Conservation (phyloP, 53 echinoderm and acorn worm genomes). For the Hippasteria phrygiana region DNA sequence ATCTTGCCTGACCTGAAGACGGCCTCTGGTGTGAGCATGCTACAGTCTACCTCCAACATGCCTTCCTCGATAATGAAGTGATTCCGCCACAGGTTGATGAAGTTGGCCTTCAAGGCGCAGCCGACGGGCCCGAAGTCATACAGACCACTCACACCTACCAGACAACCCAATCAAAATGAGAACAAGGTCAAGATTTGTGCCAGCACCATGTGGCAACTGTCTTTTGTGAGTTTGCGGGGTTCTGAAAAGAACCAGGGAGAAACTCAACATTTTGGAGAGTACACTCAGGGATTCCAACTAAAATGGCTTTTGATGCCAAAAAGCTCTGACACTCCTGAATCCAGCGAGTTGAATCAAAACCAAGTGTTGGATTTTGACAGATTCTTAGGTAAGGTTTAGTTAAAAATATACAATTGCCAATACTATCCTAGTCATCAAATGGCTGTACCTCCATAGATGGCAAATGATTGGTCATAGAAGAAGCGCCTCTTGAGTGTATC, state of each 20-base stretch:
- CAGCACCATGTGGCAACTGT: background rate
- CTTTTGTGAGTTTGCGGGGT: background rate
- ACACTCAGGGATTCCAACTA: too few relatives aligned
- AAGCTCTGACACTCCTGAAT: too few relatives aligned
- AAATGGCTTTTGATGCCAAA: too few relatives aligned
- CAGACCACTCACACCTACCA: conserved; percentile 92
- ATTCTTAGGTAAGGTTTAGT: too few relatives aligned
- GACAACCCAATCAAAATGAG: background rate
- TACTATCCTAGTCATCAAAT: background rate
- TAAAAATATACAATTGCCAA: background rate
- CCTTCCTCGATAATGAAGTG: conserved; percentile 99
- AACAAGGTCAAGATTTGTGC: background rate
- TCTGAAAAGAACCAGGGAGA: background rate
- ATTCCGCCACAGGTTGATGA: conserved; percentile 91
- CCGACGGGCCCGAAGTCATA: conserved; percentile 99
- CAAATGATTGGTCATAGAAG: conserved; percentile 98
- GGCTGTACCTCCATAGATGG: conserved; percentile 94
- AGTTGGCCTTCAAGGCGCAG: conserved; percentile 96
- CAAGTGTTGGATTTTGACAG: too few relatives aligned
- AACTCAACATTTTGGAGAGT: too few relatives aligned
- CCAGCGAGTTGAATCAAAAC: too few relatives aligned
- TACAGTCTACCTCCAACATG: conserved; percentile 94
- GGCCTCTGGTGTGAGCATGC: conserved; percentile 86
- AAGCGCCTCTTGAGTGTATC: conserved; percentile 94
- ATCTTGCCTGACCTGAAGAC: conserved; percentile 87